These are phyloP conservation scores for Nixonia krombeini DNA, from an alignment of 1,140 invertebrate genomes.

Conservation along the genomic window DNA sequence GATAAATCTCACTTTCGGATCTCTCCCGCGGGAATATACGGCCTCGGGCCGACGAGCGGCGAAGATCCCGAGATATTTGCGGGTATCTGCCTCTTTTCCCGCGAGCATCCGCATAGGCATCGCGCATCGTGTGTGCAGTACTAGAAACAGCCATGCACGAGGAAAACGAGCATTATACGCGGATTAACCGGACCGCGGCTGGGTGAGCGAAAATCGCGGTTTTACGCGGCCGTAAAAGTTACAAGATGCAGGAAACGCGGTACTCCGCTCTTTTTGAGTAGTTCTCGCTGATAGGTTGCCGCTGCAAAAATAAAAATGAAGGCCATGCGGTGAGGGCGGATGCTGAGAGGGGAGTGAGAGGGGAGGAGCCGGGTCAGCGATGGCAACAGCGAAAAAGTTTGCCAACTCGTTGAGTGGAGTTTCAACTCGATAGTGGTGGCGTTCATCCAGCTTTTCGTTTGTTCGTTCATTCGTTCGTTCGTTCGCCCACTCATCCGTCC, in stretches of 20 bases:
- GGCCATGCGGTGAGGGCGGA: too few species aligned
- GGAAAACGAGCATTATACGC: constrained; percentile 40
- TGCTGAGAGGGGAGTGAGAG: neutral
- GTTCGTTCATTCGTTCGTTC: constrained; percentile 35
- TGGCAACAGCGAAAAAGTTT: constrained; percentile 57
- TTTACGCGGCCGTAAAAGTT: constrained; percentile 66
- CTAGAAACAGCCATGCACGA: constrained; percentile 20
- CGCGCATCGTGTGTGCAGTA: constrained; percentile 2
- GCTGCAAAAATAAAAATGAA: constrained; percentile 21
- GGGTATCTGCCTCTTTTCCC: constrained; percentile 23
- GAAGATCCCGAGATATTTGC: constrained; percentile 41
- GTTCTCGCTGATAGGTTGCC: constrained; percentile 45
- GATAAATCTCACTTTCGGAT: constrained; percentile 58
- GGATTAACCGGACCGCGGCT: constrained; percentile 53
- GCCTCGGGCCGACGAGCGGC: constrained; percentile 27
- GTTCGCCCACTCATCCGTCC: too few species aligned
- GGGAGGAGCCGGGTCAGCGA: constrained; percentile 18
- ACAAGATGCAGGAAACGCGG: constrained; percentile 53
- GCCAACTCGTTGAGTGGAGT: constrained; percentile 64
- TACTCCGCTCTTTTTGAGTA: constrained; percentile 54
- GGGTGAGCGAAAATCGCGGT: constrained; percentile 55
- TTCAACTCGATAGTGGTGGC: constrained; percentile 50
- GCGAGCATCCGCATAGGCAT: constrained; percentile 13
- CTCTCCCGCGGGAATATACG: constrained; percentile 43
- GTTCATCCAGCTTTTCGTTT: constrained; percentile 39